Base-by-base conservation (phyloP, 2,797 vertebrate genomes). In the Prionace glauca region DNA sequence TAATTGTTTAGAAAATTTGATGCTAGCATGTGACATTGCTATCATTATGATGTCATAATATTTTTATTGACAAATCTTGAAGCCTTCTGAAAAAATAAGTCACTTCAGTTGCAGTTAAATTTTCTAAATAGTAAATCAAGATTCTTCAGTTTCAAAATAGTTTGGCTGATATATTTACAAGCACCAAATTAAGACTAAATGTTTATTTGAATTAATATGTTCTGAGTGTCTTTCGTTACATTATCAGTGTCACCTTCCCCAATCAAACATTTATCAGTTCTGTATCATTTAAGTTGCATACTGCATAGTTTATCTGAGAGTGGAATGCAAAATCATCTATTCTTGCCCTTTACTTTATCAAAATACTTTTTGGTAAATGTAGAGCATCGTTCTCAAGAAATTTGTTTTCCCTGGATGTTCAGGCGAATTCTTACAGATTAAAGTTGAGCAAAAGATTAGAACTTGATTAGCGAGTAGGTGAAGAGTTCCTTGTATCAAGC, bases 41-140 rank as follows among this genome's bases (percentile, higher is more conserved):
- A 20, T 92, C 60, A 91, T 65, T 92, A 62, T 94, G 92, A 94
- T 94, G 67, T 94, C 92, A 94, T 24, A 74, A 29, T 74, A 72
- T 72, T 72, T 74, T 74, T 74, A 87, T n/a, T 32, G 87, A 29
- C 29, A 87, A 56, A n/a, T 90, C 1, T 14, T 62, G 87, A 90
- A 60, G 29, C 32, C 20, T 90, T 90, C 56, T 65, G 60, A 56
- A 90, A 90, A 90, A 90, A 56, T 26, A 29, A 62, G 18, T 50
- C 41, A 22, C 32, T 67, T 67, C 32, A 92, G 1, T 36, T 65
- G n/a, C n/a, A 36, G 36, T 20, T 3, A 32, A 29, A n/a, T 92
- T 36, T 22, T 36, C 16, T 22, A 62, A 36, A 62, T 29, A 36
- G 62, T 36, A 65, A 65, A 65, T 20, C 62, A 14, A 32, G 3